Percentiles rank a stretch among this genome's conserved stretches.
Evolutionary conservation across 2,888 invertebrate genomes (phyloP).

Genomic region (Drosophila neotestacea): DNA sequence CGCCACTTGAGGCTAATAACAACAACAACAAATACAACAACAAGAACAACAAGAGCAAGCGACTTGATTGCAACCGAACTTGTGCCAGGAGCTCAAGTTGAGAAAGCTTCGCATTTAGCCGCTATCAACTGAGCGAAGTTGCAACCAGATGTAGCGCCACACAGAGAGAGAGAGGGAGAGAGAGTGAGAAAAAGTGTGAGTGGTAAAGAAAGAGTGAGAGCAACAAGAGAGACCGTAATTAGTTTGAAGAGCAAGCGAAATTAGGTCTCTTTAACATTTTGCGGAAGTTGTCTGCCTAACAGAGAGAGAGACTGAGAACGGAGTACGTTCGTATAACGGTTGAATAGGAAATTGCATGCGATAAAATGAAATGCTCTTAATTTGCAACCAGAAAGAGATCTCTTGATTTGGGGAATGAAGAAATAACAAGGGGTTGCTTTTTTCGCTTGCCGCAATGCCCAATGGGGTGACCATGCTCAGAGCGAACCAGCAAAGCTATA

Average conservation of each 20-base stretch:
- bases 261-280: slow-evolving; percentile 40
- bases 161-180: slow-evolving; percentile 2
- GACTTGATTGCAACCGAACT: slow-evolving; percentile 68
- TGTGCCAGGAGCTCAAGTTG: slow-evolving; percentile 60
- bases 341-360: slow-evolving; percentile 58
- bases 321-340: slow-evolving; percentile 46
- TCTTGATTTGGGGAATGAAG: slow-evolving; percentile 4
- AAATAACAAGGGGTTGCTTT: slow-evolving; percentile 50
- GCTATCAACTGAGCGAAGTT: slow-evolving; percentile 43
- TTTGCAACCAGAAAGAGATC: neutral
- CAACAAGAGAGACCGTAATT: slow-evolving; percentile 16
- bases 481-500: slow-evolving; percentile 11
- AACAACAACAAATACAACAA: slow-evolving; percentile 51
- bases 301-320: slow-evolving; percentile 6
- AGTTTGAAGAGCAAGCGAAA: slow-evolving; percentile 29
- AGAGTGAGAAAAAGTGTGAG: neutral
- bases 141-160: slow-evolving; percentile 28
- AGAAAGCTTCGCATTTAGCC: slow-evolving; percentile 65
- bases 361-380: slow-evolving; percentile 29
- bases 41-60: slow-evolving; percentile 57
- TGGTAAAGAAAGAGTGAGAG: neutral
- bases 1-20: slow-evolving; percentile 79
- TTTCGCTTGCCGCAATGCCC: slow-evolving; percentile 15
- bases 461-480: slow-evolving; percentile 49
- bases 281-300: slow-evolving; percentile 44